A percentile compares a stretch with the other conserved stretches of the same genome.
Conservation (phyloP, 1,140 invertebrate genomes). For the Uloborus diversus region DNA sequence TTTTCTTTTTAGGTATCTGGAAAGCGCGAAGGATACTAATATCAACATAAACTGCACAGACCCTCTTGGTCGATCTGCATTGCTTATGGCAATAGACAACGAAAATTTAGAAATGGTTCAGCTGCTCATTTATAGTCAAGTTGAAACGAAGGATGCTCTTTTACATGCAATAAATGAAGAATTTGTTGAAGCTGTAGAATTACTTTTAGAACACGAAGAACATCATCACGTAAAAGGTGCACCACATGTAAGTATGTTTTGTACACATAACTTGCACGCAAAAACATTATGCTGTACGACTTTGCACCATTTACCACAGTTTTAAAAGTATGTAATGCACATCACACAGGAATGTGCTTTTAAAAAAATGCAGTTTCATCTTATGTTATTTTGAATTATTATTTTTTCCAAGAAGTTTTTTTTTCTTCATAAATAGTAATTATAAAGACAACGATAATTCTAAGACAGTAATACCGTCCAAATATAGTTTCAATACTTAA, state of each 20-base stretch:
- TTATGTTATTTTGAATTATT: too few relatives aligned
- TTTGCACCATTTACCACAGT: too few relatives aligned
- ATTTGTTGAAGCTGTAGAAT: constrained; percentile 97
- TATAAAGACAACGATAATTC: too few relatives aligned
- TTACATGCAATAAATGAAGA: constrained; percentile 97
- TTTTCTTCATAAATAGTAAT: too few relatives aligned
- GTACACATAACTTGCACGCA: too few relatives aligned
- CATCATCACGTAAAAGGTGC: constrained; percentile 79
- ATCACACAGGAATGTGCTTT: too few relatives aligned
- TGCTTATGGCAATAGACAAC: constrained; percentile 98
- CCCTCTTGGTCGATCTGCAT: constrained; percentile 88
- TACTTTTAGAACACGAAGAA: constrained; percentile 92
- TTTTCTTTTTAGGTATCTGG: constrained; percentile 73
- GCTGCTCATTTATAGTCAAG: constrained; percentile 84
- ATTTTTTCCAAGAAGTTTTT: too few relatives aligned
- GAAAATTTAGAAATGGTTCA: constrained; percentile 99
- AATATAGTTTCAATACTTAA: too few relatives aligned
- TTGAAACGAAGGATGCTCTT: constrained; percentile 91
- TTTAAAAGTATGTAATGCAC: too few relatives aligned
- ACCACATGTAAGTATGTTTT: constrained; percentile 75
- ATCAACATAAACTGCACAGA: constrained; percentile 98
- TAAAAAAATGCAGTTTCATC: too few relatives aligned
- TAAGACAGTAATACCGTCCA: too few relatives aligned
- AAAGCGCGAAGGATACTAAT: constrained; percentile 78
- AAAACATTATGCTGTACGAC: too few relatives aligned